Conservation (phyloP, 2,888 invertebrate genomes). For the Sialis lutaria region DNA sequence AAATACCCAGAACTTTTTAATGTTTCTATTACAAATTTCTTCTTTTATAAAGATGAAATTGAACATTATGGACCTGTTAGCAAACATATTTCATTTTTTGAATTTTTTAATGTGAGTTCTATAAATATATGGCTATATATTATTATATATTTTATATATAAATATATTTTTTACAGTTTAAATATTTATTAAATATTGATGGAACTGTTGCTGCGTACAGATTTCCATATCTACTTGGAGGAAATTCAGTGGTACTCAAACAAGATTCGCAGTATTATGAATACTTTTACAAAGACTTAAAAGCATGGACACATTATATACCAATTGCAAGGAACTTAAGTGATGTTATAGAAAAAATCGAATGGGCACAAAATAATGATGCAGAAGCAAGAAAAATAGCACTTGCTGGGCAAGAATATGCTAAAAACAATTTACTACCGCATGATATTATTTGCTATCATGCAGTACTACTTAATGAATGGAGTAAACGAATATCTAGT, state of each 20-base stretch:
- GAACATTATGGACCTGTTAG: slow-evolving; percentile 72
- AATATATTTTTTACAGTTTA: slow-evolving; percentile 48
- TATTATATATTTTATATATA: background rate
- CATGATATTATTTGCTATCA: slow-evolving; percentile 80
- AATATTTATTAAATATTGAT: slow-evolving; percentile 87
- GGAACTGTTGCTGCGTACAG: slow-evolving; percentile 95
- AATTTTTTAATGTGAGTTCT: slow-evolving; percentile 76
- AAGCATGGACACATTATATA: slow-evolving; percentile 65
- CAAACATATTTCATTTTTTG: slow-evolving; percentile 73
- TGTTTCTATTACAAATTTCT: slow-evolving; percentile 87
- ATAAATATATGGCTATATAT: background rate
- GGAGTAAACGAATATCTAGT: slow-evolving; percentile 47
- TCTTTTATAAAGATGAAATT: slow-evolving; percentile 79
- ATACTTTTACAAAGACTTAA: slow-evolving; percentile 70
- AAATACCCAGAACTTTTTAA: slow-evolving; percentile 66
- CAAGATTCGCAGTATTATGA: slow-evolving; percentile 90
- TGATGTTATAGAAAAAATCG: slow-evolving; percentile 59
- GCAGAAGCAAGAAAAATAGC: slow-evolving; percentile 46
- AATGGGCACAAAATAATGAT: slow-evolving; percentile 63
- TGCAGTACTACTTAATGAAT: slow-evolving; percentile 51
- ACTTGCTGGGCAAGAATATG: slow-evolving; percentile 47
- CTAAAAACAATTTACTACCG: slow-evolving; percentile 62
- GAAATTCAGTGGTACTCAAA: slow-evolving; percentile 77
- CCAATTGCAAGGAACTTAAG: slow-evolving; percentile 65
- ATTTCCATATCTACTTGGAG: slow-evolving; percentile 77